Base-by-base conservation (phyloP, 2,888 invertebrate species). In the Aphidoletes aphidimyza region DNA sequence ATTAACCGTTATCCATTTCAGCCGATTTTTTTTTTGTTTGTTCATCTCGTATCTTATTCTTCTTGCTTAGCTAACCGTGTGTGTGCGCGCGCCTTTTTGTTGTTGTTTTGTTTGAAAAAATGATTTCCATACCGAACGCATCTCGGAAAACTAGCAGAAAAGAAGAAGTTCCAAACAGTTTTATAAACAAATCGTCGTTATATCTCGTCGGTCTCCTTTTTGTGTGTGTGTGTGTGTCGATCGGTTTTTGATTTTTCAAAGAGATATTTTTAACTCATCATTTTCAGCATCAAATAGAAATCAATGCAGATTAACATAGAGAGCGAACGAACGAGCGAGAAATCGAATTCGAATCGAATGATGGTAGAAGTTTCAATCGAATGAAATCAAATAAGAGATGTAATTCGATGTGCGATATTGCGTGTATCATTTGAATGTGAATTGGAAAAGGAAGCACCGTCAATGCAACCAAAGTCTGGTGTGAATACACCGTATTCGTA, bases 241-340 rank as follows among this genome's bases (percentile, higher is more conserved):
- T 81, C 37, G 36, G 81, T 81, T 69, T n/a, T 81, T 81, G 81
- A 81, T 81, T 81, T n/a, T n/a, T 81, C 81, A 81, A 81, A 81
- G 81, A 81, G 81, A 81, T 81, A 81, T 81, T 81, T 81, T 81
- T 37, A 81, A 81, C 81, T 81, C 81, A 37, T 81, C 37, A 19
- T 81, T 81, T 81, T 81, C 81, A 81, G 37, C 69, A 69, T 30
- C 69, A 69, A 69, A 69, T 34, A 69, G 69, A 69, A 30, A 69
- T 69, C 69, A 69, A 69, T 69, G 34, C 81, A 81, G 81, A 81
- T 22, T n/a, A 37, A 81, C n/a, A 37, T 81, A n/a, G 37, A 37
- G n/a, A 81, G 36, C 81, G 81, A 81, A 36, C 22, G 37, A 81
- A 37, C n/a, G 81, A 81, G 2, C 37, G 37, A 19, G 11, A n/a